Base-by-base conservation (phyloP, 1,140 invertebrate genomes). In the Sinella curviseta region DNA sequence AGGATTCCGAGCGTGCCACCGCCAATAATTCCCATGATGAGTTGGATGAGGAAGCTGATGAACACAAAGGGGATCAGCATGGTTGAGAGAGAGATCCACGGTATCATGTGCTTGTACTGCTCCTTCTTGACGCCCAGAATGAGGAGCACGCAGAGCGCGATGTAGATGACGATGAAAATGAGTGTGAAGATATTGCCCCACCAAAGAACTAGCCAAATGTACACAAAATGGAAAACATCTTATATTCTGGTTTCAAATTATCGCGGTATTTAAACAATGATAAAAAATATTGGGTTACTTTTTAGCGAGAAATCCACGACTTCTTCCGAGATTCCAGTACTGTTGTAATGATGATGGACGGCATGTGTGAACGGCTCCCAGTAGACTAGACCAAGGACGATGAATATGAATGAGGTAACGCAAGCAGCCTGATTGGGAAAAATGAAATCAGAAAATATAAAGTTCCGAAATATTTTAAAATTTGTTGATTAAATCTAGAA, bases 141-240 rank as follows among this genome's bases (percentile, higher is more conserved):
- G 20, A 84, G 65, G 8, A 84, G 73, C 17, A 82, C 54, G 48
- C 81, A 79, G 16, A 84, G 57, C 48, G 81, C 39, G 14, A 82
- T 74, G 74, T 84, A 84, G 0, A 84, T 1, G 8, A 81, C 33
- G 60, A 76, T 77, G 26, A 82, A 73, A 54, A 84, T 77, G 0
- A 84, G n/a, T 24, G 81, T 81, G 39, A 84, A 82, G 48, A 84
- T 82, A 54, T 84, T 84, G 35, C 83, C 83, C 83, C 83, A 84
- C 81, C 81, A 84, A 26, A 82, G 34, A 34, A 82, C 81, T 82
- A 54, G 0, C 48, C 26, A 78, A 80, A 30, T 12, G 24, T 17
- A n/a, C 24, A 12, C 8, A 48, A 48, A 48, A 12, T 48, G 20
- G 20, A 48, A n/a, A n/a, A n/a, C n/a, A n/a, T n/a, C n/a, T n/a